Conservation (phyloP, 2,797 vertebrate genomes). For the Ataeniobius toweri region DNA sequence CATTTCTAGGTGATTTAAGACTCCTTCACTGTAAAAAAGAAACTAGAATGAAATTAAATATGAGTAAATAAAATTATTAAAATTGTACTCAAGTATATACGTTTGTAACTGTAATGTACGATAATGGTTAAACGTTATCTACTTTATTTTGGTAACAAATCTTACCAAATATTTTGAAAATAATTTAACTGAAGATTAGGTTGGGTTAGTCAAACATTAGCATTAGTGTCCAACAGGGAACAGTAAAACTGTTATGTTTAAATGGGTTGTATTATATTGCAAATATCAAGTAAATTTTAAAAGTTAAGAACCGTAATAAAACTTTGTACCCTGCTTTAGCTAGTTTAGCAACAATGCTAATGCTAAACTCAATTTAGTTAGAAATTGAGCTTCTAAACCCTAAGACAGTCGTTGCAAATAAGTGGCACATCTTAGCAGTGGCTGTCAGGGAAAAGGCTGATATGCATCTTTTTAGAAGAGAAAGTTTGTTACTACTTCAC, state of each 20-base stretch:
- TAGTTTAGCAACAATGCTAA: neutral
- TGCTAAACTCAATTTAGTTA: neutral
- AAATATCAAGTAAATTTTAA: neutral
- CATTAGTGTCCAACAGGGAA: neutral
- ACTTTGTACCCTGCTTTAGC: neutral
- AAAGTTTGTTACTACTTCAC: neutral
- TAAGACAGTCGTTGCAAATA: neutral
- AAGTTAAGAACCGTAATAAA: neutral
- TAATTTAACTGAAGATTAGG: neutral
- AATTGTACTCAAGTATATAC: neutral
- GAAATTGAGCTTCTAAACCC: neutral
- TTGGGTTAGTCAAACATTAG: neutral
- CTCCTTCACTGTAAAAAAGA: neutral
- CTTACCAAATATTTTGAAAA: neutral
- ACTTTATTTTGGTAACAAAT: neutral
- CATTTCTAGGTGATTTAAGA: neutral
- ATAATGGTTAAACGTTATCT: neutral
- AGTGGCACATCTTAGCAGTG: neutral
- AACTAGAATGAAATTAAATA: neutral
- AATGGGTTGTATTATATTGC: neutral
- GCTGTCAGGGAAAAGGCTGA: neutral
- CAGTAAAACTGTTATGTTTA: neutral
- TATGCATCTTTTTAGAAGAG: neutral
- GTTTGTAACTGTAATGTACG: neutral
- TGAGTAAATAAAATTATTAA: no score